Base-by-base conservation (phyloP, 2,888 invertebrate species). In the Capitulum mitella region DNA sequence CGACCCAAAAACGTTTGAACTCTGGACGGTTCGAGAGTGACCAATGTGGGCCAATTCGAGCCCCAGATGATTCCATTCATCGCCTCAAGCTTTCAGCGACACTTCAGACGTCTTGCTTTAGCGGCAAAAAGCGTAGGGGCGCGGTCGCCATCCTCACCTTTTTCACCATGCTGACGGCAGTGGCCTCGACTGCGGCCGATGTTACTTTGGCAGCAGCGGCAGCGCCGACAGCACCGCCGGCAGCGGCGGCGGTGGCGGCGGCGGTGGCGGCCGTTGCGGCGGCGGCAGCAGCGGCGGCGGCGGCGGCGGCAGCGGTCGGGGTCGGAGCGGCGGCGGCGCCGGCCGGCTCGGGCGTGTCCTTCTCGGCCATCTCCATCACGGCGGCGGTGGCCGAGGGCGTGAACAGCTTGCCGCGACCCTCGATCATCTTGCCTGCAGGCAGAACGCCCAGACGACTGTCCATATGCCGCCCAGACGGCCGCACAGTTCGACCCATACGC, bases 301-400 rank as follows among this genome's bases (percentile, higher is more conserved):
- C 37, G 19, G 78, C n/a, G 78, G 70, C n/a, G 37, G 51, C 19
- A 14, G 26, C 8, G 1, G 51, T 6, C 14, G 64, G n/a, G 32
- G 22, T 51, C 14, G 75, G 75, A 32, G 78, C 78, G n/a, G 78
- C 51, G 22, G 78, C 58, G 29, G 64, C 22, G n/a, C 54, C 75
- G 32, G 54, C 54, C 40, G 40, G 37, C 37, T 75, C 78, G 46
- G 58, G 32, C 64, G 40, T n/a, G 16, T 54, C 54, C 40, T 78
- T 78, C n/a, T 78, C 78, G 43, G 43, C 78, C 46, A 51, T 22
- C 54, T 29, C 78, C 46, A 51, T 22, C 54, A 78, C 40, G 37
- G 32, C 40, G 48, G 51, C n/a, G 5, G 16, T 14, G 26, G 37
- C 40, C 6, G 54, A 58, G 5, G 51, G 12, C 34, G 78, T 26